Evolutionary conservation across 2,113 vertebrate species (phyloP), one percentile per base, ranked within the genome.

Genomic region (Campylomormyrus numenius): DNA sequence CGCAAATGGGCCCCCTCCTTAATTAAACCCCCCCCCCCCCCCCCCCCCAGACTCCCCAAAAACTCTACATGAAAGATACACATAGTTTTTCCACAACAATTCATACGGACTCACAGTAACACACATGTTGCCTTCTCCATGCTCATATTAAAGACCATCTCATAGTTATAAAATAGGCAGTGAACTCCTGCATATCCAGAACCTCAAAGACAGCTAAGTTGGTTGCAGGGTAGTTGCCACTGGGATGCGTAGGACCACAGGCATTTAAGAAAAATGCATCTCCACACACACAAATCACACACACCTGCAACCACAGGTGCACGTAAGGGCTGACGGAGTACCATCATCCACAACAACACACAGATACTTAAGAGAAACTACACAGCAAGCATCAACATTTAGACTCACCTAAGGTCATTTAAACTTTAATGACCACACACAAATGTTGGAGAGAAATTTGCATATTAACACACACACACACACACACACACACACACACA

Each of bases 91-190:
- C 62, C 88, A 92, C 53, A 85, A 58, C 83, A 85, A 89, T 19
- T 39, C 85, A 90, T 92, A 80, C 27, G 1, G 80, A 92, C 91
- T 91, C 90, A 91, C 92, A 91, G 92, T 21, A 17, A 56, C 35
- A 85, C 77, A 89, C 84, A 89, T 58, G 35, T 46, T 85, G 11
- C 2, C 21, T 80, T 92, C 91, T 90, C 92, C 88, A 93, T 91
- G 90, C 89, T 89, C 92, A 93, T 95, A 94, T 95, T 93, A 94
- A 92, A 84, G 88, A 94, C 95, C 93, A 95, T 88, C 80, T 91
- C 90, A 90, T 58, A 27, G 91, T 39, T 77, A 91, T 92, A 94
- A 95, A 92, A 91, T 90, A 90, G 91, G 92, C 93, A 85, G 91
- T 94, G 95, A 94, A 94, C 90, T 93, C 92, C 87, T 89, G 89